Evolutionary conservation across 2,888 invertebrate species (phyloP), one percentile per base, ranked within the genome.

Genomic region (Dicranocentrus wangi): DNA sequence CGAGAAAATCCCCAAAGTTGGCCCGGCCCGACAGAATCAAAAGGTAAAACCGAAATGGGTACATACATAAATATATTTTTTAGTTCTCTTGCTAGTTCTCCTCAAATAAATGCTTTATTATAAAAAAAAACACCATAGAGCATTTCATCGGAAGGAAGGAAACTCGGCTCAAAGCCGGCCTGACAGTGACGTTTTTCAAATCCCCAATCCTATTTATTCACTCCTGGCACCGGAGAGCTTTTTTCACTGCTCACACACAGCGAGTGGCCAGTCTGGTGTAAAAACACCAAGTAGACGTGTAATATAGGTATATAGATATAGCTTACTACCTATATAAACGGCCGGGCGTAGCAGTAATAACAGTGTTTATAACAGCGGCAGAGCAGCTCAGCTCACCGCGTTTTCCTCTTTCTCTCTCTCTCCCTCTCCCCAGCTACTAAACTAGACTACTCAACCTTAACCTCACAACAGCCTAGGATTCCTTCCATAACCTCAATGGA

Each of bases 131-230:
- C 27, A 60, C n/a, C 23, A 60, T 60, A 15, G 17, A 28, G 28
- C 27, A 60, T 23, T 27, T 68, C 51, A 25, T 47, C 51, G 17
- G 69, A 23, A 68, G 76, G 76, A 77, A 68, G 76, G 68, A 77
- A 77, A 23, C 61, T 60, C 43, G 61, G 43, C 47, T 69, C 76
- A 76, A 68, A 68, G 68, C 23, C 76, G 21, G 27, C 23, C 61
- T 68, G 76, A 76, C 76, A 76, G 27, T 77, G 76, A 69, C 76
- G 76, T 47, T 77, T 77, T 77, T 69, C 61, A 69, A 77, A 77
- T 51, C 69, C 65, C 61, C 69, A 47, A 27, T 28, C 43, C 68
- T 77, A 69, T 77, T 77, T 77, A 75, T 75, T 75, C 28, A 73
- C 28, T 65, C n/a, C 19, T 43, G 10, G 63, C 43, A 73, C 51